A percentile compares a stretch with the other conserved stretches of the same genome.
These are phyloP conservation scores for Ectemnius cavifrons DNA, from an alignment of 2,888 invertebrate genomes.

Conservation along the genomic window DNA sequence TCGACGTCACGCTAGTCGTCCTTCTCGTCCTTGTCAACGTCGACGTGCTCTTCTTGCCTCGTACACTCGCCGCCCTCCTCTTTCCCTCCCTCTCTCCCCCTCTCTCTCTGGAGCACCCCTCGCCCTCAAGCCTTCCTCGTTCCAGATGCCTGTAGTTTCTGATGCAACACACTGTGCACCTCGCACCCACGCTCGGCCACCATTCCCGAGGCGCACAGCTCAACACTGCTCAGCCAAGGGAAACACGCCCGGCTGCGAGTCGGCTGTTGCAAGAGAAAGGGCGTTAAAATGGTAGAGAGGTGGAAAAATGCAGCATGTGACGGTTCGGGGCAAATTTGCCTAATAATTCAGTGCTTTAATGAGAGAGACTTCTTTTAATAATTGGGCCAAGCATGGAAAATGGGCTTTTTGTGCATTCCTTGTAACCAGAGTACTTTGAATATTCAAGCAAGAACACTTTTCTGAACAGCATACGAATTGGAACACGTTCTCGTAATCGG, in stretches of 20 bases:
- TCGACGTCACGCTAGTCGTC: constrained; percentile 44
- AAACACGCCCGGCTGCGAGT: not conserved
- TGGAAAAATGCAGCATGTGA: not conserved
- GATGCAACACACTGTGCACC: constrained; percentile 42
- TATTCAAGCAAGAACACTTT: too few relatives aligned
- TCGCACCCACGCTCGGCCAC: constrained; percentile 38
- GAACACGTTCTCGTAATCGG: too few relatives aligned
- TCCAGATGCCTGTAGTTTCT: constrained; percentile 68
- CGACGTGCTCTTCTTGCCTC: constrained; percentile 30
- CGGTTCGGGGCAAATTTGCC: not conserved
- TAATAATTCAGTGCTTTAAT: not conserved
- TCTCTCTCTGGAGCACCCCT: constrained; percentile 46
- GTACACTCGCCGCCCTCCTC: constrained; percentile 45
- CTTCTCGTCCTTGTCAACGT: constrained; percentile 37
- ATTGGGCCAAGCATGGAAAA: too few relatives aligned
- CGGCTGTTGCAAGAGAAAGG: not conserved
- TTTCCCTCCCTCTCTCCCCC: constrained; percentile 35
- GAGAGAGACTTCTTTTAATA: not conserved
- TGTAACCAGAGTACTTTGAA: too few relatives aligned
- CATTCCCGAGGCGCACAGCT: too few relatives aligned
- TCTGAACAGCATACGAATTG: too few relatives aligned
- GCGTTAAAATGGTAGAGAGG: not conserved
- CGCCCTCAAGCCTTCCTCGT: constrained; percentile 65
- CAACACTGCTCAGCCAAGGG: not conserved
- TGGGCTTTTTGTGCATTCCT: too few relatives aligned